Conservation (phyloP, 2,888 invertebrate genomes). For the Stegophylla sp. region DNA sequence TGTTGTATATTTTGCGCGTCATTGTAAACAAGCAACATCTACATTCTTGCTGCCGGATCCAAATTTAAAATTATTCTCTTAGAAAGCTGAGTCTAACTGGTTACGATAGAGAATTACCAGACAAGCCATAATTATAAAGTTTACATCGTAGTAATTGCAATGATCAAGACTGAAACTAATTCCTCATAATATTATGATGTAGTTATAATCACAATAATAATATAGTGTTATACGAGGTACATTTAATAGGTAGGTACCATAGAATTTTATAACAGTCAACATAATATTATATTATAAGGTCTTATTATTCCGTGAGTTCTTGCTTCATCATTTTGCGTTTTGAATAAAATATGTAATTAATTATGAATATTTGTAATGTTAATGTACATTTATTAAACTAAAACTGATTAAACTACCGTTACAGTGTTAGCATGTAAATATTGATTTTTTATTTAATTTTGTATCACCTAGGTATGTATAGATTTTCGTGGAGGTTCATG, state of each 20-base stretch:
- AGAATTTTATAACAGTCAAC: not conserved
- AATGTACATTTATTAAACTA: too few species aligned
- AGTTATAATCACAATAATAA: not conserved
- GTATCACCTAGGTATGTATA: too few species aligned
- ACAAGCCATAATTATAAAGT: not conserved
- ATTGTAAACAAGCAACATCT: not conserved
- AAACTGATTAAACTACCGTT: not conserved
- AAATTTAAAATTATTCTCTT: not conserved
- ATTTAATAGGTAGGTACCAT: not conserved
- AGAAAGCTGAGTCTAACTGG: conserved; percentile 11
- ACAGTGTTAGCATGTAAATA: not conserved
- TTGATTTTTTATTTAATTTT: conserved; percentile 23
- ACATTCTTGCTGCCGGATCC: not conserved
- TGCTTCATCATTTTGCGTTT: conserved; percentile 5
- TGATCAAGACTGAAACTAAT: not conserved
- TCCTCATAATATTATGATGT: not conserved
- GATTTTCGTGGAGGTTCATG: too few species aligned
- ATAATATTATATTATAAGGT: not conserved
- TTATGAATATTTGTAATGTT: too few species aligned
- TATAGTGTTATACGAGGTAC: too few species aligned
- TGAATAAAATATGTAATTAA: too few species aligned
- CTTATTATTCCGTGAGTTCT: not conserved
- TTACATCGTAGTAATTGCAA: conserved; percentile 3
- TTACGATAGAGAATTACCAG: not conserved
- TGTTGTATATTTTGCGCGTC: conserved; percentile 4